Evolutionary conservation across 2,888 invertebrate species (phyloP), one percentile per base, ranked within the genome.

Genomic region (Ennomos erosarius): DNA sequence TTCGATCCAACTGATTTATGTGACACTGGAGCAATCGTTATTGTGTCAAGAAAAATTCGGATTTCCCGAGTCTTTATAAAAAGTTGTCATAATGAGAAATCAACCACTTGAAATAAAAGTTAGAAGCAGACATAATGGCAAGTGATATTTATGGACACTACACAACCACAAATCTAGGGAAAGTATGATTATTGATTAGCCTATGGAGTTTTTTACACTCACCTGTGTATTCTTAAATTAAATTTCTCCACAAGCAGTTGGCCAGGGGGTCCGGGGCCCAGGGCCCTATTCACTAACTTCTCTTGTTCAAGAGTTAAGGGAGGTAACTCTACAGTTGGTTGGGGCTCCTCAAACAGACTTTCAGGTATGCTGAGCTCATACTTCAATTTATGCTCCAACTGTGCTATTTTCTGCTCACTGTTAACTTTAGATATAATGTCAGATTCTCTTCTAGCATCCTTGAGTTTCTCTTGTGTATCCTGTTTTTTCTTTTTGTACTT

Each of bases 291-390:
- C 0, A 96, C 93, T 50, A 93, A 75, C 34, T 87, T 85, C 60
- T 94, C 90, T 79, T 97, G 96, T 35, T 95, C 95, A 0, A 93
- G 88, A 0, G 95, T 95, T n/a, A 97, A 82, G 51, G 94, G 93
- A 0, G 95, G 94, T 39, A 96, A 61, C 65, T 90, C 90, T 0
- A 81, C 85, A 0, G 78, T 76, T 0, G 93, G 86, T 55, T 88
- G 85, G 0, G 83, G 81, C 82, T 79, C 94, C 87, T 78, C 93
- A 79, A 70, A 86, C 63, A 74, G 82, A 83, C 78, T 92, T 84
- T 79, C 94, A 66, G 77, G 94, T 93, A 76, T 95, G 66, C 72
- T 93, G 63, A 82, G 69, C 78, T 88, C 87, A 79, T 89, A 77
- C 62, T 92, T 91, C 44, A 90, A 44, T 82, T 87, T 83, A 70